Base-by-base conservation (phyloP, 1,140 invertebrate genomes). In the Cotesia typhae region DNA sequence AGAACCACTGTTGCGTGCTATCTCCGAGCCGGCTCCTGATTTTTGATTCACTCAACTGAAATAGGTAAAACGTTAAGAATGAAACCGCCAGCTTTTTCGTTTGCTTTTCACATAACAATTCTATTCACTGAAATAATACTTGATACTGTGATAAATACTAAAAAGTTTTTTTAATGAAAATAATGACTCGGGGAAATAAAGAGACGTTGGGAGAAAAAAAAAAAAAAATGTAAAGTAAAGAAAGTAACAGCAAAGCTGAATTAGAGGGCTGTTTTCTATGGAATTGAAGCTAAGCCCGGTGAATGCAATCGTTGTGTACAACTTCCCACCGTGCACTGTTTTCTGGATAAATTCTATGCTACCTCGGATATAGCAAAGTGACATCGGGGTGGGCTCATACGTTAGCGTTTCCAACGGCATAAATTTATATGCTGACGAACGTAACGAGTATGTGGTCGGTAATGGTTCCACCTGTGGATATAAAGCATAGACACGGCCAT, bases 371-470 rank as follows among this genome's bases (percentile, higher is more conserved):
- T 28, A 28, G 28, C 41, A 47, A 47, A 47, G 41, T 47, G 41
- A 6, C 41, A 47, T 10, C 10, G 41, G 60, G 60, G 7, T 38
- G 60, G 7, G 14, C 28, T 28, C 28, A 28, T 28, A 36, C 10
- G 28, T 63, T 38, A n/a, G 60, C 36, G 36, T 63, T 37, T 63
- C 10, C 37, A 38, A 14, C 37, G n/a, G 60, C 60, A 63, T 63
- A 63, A 63, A 63, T 63, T 63, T 63, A 10, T 28, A 10, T n/a
- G 36, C 60, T 63, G 60, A 63, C 36, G 60, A 63, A 37, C 60
- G 4, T 38, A 63, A 63, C 60, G 60, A 63, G 60, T 63, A 63
- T 35, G 60, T 38, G 60, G 60, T 41, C 35, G 7, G 60, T 28
- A 63, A 63, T 63, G 35, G 60, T 38, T 37, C n/a, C 35, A 41